Evolutionary conservation across 53 echinoderm and acorn worm genomes (phyloP).

Genomic region (Luidia sarsii): DNA sequence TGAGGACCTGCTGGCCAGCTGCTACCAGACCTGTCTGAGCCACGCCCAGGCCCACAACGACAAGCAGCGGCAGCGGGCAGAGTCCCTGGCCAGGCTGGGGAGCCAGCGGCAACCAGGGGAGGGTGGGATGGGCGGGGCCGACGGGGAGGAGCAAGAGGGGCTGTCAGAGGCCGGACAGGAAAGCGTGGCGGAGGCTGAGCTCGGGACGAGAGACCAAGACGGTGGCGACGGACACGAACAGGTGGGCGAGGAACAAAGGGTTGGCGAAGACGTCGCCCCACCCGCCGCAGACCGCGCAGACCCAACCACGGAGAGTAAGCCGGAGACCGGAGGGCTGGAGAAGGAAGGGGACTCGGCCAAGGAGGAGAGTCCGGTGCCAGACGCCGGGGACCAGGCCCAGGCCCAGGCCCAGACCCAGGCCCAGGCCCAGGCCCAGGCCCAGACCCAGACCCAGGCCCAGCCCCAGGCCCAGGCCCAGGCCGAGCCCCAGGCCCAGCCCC

Average conservation of each 20-base stretch:
- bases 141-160: background rate
- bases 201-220: background rate
- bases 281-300: too few species aligned
- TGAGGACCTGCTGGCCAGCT: conserved; percentile 51
- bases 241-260: background rate
- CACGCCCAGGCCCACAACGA: conserved; percentile 73
- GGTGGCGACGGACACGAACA: background rate
- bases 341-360: conserved; percentile 9
- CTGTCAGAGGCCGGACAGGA: background rate
- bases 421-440: background rate
- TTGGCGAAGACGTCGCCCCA: too few species aligned
- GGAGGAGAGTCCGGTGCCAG: too few species aligned
- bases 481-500: too few species aligned
- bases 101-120: background rate
- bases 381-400: too few species aligned
- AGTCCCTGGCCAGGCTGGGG: background rate
- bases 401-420: background rate
- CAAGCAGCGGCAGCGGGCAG: conserved; percentile 26
- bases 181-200: background rate
- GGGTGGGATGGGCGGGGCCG: background rate
- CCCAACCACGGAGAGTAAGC: background rate
- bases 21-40: conserved; percentile 74
- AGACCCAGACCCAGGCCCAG: too few species aligned
- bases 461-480: too few species aligned
- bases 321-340: background rate